Evolutionary conservation across 2,888 invertebrate species (phyloP).

Genomic region (Himalopsyche anomala): DNA sequence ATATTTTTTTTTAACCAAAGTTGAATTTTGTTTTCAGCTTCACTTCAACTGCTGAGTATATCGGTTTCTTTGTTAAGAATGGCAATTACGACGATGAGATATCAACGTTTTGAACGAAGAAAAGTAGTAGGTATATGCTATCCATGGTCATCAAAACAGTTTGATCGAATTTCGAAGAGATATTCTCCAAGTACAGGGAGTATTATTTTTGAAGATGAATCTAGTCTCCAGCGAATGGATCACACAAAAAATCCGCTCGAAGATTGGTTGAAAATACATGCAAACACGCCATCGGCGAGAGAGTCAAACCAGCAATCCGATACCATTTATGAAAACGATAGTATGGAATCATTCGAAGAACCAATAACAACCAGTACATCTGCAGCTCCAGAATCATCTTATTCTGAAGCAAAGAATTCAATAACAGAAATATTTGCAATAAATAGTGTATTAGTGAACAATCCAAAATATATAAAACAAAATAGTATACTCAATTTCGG

Average conservation of each 20-base stretch:
- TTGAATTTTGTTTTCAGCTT: conserved; percentile 74
- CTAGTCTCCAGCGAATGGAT: neutral
- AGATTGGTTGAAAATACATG: neutral
- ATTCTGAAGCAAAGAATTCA: conserved; percentile 9
- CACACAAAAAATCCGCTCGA: neutral
- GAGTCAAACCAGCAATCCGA: neutral
- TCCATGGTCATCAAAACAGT: conserved; percentile 80
- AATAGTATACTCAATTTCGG: neutral
- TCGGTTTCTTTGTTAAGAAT: conserved; percentile 82
- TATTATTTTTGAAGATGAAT: neutral
- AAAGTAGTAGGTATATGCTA: conserved; percentile 83
- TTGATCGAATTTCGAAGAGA: conserved; percentile 66
- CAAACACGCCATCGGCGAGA: neutral
- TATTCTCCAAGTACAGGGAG: conserved; percentile 66
- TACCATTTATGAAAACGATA: conserved; percentile 3
- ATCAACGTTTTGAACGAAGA: conserved; percentile 88
- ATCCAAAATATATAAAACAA: neutral
- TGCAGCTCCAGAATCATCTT: neutral
- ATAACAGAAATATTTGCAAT: neutral
- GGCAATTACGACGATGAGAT: conserved; percentile 83
- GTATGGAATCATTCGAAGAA: conserved; percentile 54
- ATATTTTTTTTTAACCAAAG: neutral
- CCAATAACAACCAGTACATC: conserved; percentile 12
- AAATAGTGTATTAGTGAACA: neutral
- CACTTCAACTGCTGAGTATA: conserved; percentile 82